phyloP scores from a whole-genome alignment of 2,797 vertebrate species.

The Danio jaintianensis region DNA sequence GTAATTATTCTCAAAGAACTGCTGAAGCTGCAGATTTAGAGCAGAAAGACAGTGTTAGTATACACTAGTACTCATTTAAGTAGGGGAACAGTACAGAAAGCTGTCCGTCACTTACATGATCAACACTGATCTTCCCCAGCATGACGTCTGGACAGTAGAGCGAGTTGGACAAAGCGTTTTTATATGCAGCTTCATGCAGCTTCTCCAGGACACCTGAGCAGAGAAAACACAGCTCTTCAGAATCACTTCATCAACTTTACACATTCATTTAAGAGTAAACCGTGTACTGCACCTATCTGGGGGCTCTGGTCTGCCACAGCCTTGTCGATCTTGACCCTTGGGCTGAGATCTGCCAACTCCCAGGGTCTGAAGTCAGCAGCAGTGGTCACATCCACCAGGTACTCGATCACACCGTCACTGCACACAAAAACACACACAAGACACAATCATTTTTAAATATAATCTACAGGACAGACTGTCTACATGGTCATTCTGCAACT shows the following conservation, averaged over 20 bases:
- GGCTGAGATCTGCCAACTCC: conserved; percentile 85
- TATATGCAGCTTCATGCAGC: conserved; percentile 90
- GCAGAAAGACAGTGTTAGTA: conserved; percentile 47
- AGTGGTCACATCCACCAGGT: conserved; percentile 87
- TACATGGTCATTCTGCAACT: too few species aligned
- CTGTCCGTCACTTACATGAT: conserved; percentile 77
- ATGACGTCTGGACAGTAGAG: conserved; percentile 90
- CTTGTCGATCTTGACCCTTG: conserved; percentile 85
- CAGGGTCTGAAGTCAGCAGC: conserved; percentile 89
- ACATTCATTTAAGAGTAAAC: not conserved
- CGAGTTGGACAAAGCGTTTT: conserved; percentile 87
- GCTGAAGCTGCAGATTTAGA: conserved; percentile 80
- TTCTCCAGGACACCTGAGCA: conserved; percentile 88
- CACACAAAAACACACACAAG: conserved; percentile 27
- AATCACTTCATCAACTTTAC: not conserved
- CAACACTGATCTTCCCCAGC: conserved; percentile 82
- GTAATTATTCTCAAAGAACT: conserved; percentile 88
- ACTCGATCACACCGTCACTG: conserved; percentile 88
- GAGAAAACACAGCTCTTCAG: conserved; percentile 1
- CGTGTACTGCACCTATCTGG: conserved; percentile 68
- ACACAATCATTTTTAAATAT: not conserved
- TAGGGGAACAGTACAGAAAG: not conserved
- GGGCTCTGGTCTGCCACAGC: conserved; percentile 84
- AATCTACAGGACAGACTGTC: not conserved
- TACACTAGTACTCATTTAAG: too few species aligned